Conservation (phyloP, 2,113 vertebrate genomes). For the Pterocles orientalis region DNA sequence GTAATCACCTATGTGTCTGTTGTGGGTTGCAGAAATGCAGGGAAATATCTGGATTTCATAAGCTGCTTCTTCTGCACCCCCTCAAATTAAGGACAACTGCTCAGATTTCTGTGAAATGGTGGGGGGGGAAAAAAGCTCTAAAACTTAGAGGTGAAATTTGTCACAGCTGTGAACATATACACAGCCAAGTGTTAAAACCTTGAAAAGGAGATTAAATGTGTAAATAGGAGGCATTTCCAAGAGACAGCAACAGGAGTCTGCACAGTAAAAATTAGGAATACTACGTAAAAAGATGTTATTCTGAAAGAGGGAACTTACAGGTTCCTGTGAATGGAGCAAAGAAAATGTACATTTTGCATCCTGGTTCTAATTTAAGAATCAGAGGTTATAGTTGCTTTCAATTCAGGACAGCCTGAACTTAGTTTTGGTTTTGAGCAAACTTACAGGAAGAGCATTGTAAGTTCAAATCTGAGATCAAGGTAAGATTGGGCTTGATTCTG, state of each 20-base stretch:
- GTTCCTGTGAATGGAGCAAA: not conserved
- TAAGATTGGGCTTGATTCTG: not conserved
- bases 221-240: conserved; percentile 10
- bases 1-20: not conserved
- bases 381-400: not conserved
- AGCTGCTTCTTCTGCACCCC: not conserved
- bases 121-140: not conserved
- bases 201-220: not conserved
- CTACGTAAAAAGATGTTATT: not conserved
- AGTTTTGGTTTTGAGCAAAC: not conserved
- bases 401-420: not conserved
- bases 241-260: not conserved
- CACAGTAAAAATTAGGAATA: not conserved
- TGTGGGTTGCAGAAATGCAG: not conserved
- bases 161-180: not conserved
- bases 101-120: not conserved
- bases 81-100: not conserved
- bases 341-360: not conserved
- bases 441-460: not conserved
- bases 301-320: not conserved
- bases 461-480: not conserved
- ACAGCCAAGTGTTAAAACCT: not conserved
- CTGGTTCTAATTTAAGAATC: not conserved
- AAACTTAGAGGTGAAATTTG: not conserved
- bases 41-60: not conserved